These are phyloP conservation scores for Silurus lanzhouensis DNA, from an alignment of 2,797 vertebrate species.

Conservation along the genomic window DNA sequence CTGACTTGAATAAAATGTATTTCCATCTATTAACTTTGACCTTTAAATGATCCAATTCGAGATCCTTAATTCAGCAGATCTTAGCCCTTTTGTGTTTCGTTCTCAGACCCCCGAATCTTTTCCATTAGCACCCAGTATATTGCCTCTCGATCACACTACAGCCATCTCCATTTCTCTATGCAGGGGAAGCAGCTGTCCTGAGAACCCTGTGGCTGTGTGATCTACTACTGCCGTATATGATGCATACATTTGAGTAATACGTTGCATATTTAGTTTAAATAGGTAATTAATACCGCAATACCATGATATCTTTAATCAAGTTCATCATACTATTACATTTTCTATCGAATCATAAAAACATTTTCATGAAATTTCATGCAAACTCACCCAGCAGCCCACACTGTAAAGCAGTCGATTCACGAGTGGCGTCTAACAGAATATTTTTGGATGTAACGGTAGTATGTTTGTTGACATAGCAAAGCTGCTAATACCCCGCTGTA, in stretches of 20 bases:
- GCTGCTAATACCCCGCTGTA: not conserved
- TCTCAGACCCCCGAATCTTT: not conserved
- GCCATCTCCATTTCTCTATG: not conserved
- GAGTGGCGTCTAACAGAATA: not conserved
- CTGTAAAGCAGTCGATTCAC: not conserved
- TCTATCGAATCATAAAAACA: not conserved
- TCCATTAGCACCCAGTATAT: not conserved
- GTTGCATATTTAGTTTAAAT: not conserved
- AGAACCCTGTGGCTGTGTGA: not conserved
- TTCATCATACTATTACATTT: not conserved
- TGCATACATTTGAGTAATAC: not conserved
- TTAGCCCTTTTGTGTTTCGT: not conserved
- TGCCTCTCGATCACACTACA: not conserved
- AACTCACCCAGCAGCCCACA: not conserved
- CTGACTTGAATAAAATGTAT: not conserved
- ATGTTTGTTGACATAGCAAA: not conserved
- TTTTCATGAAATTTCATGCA: not conserved
- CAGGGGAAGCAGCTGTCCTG: not conserved
- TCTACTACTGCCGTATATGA: not conserved
- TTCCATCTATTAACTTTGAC: not conserved
- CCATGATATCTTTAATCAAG: not conserved
- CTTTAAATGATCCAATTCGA: not conserved
- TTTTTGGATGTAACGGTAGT: not conserved
- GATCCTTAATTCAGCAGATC: not conserved
- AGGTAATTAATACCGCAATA: not conserved